phyloP scores from a whole-genome alignment of 2,113 vertebrate genomes.

The Pseudopipra pipra region DNA sequence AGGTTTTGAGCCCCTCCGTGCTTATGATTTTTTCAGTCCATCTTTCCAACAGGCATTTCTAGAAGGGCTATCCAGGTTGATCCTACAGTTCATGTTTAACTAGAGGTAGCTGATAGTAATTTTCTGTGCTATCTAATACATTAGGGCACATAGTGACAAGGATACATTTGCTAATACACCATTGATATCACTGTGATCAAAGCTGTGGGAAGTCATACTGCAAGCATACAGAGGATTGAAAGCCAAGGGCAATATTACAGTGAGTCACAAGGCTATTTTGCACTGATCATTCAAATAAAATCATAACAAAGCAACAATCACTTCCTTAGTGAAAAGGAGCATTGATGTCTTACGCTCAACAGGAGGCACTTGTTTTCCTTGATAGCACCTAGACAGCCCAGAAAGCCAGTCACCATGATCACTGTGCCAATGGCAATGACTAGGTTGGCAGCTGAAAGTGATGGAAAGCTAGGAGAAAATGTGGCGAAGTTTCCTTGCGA shows the following conservation, averaged over 20 bases:
- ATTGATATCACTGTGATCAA: background rate
- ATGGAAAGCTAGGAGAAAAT: slow-evolving; percentile 96
- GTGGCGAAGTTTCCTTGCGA: slow-evolving; percentile 99
- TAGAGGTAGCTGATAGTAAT: background rate
- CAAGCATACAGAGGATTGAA: background rate
- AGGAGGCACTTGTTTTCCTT: slow-evolving; percentile 99
- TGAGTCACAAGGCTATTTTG: background rate
- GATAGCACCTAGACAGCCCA: slow-evolving; percentile 97
- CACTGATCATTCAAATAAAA: background rate
- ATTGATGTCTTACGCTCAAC: slow-evolving; percentile 86
- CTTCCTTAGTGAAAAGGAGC: background rate
- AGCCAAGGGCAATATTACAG: background rate
- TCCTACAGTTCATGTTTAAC: background rate
- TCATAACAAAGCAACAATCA: background rate
- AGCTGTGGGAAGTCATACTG: background rate
- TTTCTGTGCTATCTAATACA: background rate
- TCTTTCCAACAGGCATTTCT: background rate
- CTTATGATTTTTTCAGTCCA: background rate
- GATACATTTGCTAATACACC: background rate
- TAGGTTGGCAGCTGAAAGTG: slow-evolving; percentile 94
- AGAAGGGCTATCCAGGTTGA: background rate
- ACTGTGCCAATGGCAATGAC: slow-evolving; percentile 93
- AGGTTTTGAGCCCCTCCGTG: background rate
- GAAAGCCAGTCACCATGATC: slow-evolving; percentile 97
- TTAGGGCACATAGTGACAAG: background rate